Conservation (phyloP, 2,888 invertebrate genomes). For the Melanophora roralis region DNA sequence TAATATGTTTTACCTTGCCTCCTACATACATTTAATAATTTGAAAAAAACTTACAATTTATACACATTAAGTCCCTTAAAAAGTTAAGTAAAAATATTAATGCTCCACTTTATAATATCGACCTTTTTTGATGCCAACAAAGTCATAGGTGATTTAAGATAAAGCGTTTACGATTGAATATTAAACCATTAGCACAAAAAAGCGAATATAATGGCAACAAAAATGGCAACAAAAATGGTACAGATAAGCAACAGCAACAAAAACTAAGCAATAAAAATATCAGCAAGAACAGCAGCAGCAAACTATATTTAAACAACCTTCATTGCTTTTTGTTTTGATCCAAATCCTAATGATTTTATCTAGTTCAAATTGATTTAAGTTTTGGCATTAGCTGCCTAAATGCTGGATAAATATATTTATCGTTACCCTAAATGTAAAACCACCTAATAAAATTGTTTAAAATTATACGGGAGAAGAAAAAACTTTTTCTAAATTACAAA, state of each 20-base stretch:
- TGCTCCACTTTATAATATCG: constrained; percentile 23
- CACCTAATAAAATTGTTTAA: no score
- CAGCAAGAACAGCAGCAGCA: constrained; percentile 10
- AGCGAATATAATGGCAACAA: constrained; percentile 2
- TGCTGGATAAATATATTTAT: constrained; percentile 61
- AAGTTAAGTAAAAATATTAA: constrained; percentile 12
- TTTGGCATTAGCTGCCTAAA: constrained; percentile 62
- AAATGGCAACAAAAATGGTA: constrained; percentile 3
- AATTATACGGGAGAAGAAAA: no score
- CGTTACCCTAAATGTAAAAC: no score
- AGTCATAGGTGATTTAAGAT: constrained; percentile 59
- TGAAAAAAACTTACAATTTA: no score
- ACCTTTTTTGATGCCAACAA: constrained; percentile 52
- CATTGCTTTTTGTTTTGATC: constrained; percentile 63
- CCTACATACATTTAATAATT: no score
- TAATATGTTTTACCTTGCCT: no score
- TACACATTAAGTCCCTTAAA: constrained; percentile 7
- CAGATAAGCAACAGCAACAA: neutral
- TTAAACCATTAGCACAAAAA: neutral
- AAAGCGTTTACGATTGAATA: constrained; percentile 48
- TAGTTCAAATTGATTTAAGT: constrained; percentile 66
- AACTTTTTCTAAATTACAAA: no score
- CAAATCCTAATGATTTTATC: constrained; percentile 66
- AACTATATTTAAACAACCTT: constrained; percentile 38
- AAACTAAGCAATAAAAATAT: neutral